phyloP scores from a whole-genome alignment of 1,140 invertebrate genomes.

The Heterodera schachtii region DNA sequence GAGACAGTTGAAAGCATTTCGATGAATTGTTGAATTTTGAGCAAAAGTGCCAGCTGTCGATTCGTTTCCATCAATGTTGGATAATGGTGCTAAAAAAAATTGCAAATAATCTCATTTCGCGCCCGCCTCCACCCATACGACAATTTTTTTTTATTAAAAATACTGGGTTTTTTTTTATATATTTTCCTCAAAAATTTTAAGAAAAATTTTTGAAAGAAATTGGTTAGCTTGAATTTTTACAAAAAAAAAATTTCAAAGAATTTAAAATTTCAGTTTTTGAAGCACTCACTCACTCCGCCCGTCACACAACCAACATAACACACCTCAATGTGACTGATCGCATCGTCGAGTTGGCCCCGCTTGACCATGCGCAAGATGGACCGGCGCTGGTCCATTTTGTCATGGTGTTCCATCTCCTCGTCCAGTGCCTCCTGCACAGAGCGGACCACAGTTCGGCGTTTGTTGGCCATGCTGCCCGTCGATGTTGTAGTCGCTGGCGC shows the following conservation, averaged over 20 bases:
- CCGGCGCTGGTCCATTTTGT: constrained; percentile 67
- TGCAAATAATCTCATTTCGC: too few species aligned
- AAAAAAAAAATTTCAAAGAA: too few species aligned
- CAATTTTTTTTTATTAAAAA: too few species aligned
- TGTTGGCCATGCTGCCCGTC: neutral
- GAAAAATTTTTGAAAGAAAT: too few species aligned
- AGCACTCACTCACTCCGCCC: too few species aligned
- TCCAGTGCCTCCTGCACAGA: constrained; percentile 27
- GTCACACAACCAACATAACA: constrained; percentile 48
- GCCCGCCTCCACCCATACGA: too few species aligned
- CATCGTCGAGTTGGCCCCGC: constrained; percentile 87
- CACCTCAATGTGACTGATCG: constrained; percentile 71
- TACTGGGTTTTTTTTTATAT: too few species aligned
- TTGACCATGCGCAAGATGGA: constrained; percentile 90
- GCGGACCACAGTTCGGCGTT: constrained; percentile 32
- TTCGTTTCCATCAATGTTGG: constrained; percentile 86
- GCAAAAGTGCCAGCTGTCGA: constrained; percentile 85
- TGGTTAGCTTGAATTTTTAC: too few species aligned
- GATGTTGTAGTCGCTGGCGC: neutral
- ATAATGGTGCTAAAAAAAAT: constrained; percentile 77
- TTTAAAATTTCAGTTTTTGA: too few species aligned
- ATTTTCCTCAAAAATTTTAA: too few species aligned
- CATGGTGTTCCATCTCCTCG: constrained; percentile 67
- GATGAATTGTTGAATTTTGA: constrained; percentile 95
- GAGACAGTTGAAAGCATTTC: constrained; percentile 69